A percentile compares a stretch with the other conserved stretches of the same genome.
These are phyloP conservation scores for Sinohyriopsis cumingii DNA, from an alignment of 2,888 invertebrate genomes.

Conservation along the genomic window DNA sequence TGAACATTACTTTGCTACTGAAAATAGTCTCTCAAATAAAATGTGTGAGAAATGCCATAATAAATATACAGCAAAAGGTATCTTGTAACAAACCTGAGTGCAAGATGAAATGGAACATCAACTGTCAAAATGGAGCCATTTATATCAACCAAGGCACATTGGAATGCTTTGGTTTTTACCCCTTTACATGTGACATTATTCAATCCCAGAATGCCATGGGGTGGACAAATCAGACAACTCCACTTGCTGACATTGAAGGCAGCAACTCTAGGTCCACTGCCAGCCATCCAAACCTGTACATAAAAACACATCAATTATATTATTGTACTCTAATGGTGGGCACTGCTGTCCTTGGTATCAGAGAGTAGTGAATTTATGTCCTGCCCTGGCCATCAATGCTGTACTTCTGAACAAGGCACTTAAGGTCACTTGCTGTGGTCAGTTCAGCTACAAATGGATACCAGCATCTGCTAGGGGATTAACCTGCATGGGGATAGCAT, in stretches of 20 bases:
- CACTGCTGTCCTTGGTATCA: no score
- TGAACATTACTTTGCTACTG: no score
- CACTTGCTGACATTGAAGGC: slow-evolving; percentile 91
- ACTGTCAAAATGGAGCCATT: slow-evolving; percentile 88
- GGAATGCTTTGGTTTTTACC: slow-evolving; percentile 58
- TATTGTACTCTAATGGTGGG: no score
- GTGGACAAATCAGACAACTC: slow-evolving; percentile 80
- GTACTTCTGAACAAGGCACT: no score
- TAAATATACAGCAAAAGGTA: neutral
- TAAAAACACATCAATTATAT: neutral
- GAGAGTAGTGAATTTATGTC: no score
- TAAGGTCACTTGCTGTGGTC: no score
- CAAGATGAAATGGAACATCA: slow-evolving; percentile 91
- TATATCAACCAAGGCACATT: slow-evolving; percentile 86
- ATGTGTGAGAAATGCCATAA: neutral
- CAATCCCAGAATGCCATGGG: slow-evolving; percentile 86
- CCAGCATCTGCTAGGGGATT: no score
- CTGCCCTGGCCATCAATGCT: no score
- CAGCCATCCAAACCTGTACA: slow-evolving; percentile 84
- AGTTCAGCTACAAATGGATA: no score
- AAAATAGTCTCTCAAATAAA: no score
- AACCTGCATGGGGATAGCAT: no score
- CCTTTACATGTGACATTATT: slow-evolving; percentile 73
- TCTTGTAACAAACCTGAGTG: slow-evolving; percentile 76
- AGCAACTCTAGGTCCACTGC: slow-evolving; percentile 90